Evolutionary conservation across 2,797 vertebrate species (phyloP).

Genomic region (Sitta carolinensis): DNA sequence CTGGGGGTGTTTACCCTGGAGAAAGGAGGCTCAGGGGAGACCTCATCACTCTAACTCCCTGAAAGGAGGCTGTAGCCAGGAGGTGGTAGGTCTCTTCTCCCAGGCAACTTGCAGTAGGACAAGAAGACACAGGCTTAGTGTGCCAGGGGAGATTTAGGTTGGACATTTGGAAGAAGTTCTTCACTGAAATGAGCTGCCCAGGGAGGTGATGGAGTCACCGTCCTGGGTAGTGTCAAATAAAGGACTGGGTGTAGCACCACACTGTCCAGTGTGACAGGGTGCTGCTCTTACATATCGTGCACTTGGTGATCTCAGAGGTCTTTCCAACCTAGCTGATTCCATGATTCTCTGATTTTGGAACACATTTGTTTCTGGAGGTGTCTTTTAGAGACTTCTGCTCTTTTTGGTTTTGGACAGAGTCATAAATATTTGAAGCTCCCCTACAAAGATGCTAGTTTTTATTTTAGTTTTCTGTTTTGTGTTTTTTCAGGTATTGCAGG

Average conservation of each 20-base stretch:
- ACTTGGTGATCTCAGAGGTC: not conserved
- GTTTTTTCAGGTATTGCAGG: not conserved
- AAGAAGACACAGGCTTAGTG: not conserved
- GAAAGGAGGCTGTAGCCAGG: not conserved
- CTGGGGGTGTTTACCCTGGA: not conserved
- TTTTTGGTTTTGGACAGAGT: not conserved
- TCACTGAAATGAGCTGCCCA: not conserved
- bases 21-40: not conserved
- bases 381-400: not conserved
- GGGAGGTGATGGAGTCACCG: too few relatives aligned
- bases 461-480: not conserved
- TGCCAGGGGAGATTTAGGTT: not conserved
- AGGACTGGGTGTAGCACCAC: not conserved
- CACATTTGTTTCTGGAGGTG: not conserved
- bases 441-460: not conserved
- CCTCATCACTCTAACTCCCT: too few relatives aligned
- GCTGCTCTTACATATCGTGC: not conserved
- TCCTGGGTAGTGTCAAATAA: not conserved
- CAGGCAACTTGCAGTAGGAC: not conserved
- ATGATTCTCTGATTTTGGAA: not conserved
- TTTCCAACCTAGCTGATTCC: not conserved
- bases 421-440: not conserved
- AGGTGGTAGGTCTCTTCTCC: too few relatives aligned
- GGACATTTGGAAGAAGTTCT: not conserved
- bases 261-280: not conserved